These are phyloP conservation scores for Chaenocephalus aceratus DNA, from an alignment of 2,113 vertebrate genomes.

Conservation along the genomic window DNA sequence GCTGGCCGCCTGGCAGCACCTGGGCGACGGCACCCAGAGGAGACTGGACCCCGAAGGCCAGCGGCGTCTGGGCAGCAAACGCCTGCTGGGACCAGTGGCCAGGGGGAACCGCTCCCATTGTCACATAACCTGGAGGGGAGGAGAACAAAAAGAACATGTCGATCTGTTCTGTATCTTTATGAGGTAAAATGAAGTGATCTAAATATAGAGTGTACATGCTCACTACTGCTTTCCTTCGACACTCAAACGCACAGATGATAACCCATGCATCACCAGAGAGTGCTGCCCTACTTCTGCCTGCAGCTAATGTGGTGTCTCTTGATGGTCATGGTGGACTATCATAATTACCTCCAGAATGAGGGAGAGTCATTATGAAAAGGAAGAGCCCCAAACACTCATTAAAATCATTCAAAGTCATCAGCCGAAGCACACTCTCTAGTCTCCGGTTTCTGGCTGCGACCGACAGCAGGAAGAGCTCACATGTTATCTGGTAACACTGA, in stretches of 20 bases:
- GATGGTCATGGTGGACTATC: conserved; percentile 72
- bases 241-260: conserved; percentile 53
- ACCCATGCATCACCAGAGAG: conserved; percentile 69
- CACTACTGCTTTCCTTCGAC: conserved; percentile 29
- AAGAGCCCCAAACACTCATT: conserved; percentile 68
- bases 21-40: conserved; percentile 86
- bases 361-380: conserved; percentile 66
- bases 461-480: conserved; percentile 45
- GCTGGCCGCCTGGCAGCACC: conserved; percentile 96
- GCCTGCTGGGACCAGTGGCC: conserved; percentile 98
- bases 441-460: conserved; percentile 29
- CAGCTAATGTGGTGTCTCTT: conserved; percentile 71
- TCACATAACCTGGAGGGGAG: conserved; percentile 92
- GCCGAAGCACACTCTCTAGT: conserved; percentile 39
- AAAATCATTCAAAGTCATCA: conserved; percentile 70
- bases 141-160: not conserved
- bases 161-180: not conserved
- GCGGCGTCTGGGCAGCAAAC: conserved; percentile 90
- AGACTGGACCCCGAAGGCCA: conserved; percentile 90
- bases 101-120: conserved; percentile 97
- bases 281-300: conserved; percentile 74
- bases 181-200: conserved; percentile 19
- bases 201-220: conserved; percentile 26
- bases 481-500: conserved; percentile 35
- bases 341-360: conserved; percentile 75